Evolutionary conservation across 2,888 invertebrate species (phyloP), one percentile per base, ranked within the genome.

Genomic region (Dromius quadrimaculatus): DNA sequence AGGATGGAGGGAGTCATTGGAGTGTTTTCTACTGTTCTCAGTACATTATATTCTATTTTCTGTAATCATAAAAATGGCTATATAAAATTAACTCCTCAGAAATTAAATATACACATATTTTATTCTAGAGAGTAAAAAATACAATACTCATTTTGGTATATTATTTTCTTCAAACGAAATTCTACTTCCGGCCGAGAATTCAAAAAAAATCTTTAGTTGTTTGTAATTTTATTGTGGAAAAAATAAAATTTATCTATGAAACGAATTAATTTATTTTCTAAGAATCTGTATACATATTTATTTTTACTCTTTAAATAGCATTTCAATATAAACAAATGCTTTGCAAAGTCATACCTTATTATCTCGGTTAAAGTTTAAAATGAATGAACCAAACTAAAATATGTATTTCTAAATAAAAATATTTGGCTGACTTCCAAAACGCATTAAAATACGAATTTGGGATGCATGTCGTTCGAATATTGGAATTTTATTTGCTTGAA

Each of bases 331-430:
- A 41, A 11, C 41, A 41, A 6, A 41, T 15, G 41, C 5, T 15
- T 6, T 6, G 15, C 41, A 41, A 15, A n/a, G n/a, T n/a, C n/a
- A n/a, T n/a, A n/a, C n/a, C n/a, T n/a, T n/a, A n/a, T n/a, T n/a
- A n/a, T n/a, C n/a, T n/a, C n/a, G n/a, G n/a, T 15, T 15, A 1
- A 11, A 41, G 15, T 41, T 41, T 41, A 23, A 54, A 54, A 23
- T 28, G 50, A 54, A 54, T 54, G 50, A 54, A 54, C 50, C 9
- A 41, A 23, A 43, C 43, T 43, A 54, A n/a, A n/a, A 17, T 28
- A 23, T 28, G 1, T 28, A 15, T 8, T 28, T 28, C 8, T 3
- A 8, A 28, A 28, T 28, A 28, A 28, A 54, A 54, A 28, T 54
- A 54, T 54, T 54, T 54, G 50, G 50, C 50, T 5, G 6, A 6